phyloP scores from a whole-genome alignment of 2,797 vertebrate species.

The Cichlasoma orientale region DNA sequence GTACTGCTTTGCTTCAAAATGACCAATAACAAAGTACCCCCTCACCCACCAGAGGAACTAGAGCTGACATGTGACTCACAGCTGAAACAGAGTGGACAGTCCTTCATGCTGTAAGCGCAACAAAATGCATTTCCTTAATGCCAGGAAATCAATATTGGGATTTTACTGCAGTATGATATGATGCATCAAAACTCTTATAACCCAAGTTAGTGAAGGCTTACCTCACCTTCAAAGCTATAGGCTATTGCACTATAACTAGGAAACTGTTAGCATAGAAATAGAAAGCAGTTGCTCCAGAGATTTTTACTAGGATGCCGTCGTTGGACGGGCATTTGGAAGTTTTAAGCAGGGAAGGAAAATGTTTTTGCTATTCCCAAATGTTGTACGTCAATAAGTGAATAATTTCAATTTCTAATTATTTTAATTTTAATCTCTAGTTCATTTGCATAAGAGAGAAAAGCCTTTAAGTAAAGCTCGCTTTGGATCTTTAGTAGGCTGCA shows the following conservation, averaged over 20 bases:
- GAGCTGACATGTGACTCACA: slow-evolving; percentile 65
- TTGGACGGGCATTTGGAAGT: neutral
- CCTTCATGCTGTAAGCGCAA: slow-evolving; percentile 28
- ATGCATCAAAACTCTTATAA: slow-evolving; percentile 19
- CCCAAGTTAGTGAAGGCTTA: neutral
- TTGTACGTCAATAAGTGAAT: neutral
- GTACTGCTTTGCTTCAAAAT: slow-evolving; percentile 65
- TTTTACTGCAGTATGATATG: slow-evolving; percentile 22
- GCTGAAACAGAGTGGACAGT: slow-evolving; percentile 49
- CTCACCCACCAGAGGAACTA: slow-evolving; percentile 33
- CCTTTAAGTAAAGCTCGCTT: neutral
- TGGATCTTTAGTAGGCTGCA: neutral
- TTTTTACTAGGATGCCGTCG: neutral
- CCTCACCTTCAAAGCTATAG: neutral
- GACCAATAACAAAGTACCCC: slow-evolving; percentile 69
- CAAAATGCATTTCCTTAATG: slow-evolving; percentile 31
- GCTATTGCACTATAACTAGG: neutral
- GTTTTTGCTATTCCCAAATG: no score
- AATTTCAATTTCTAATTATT: neutral
- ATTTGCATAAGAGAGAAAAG: neutral
- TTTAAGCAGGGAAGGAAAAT: neutral
- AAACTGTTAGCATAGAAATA: neutral
- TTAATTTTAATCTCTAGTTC: no score
- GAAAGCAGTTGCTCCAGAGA: neutral
- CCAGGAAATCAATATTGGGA: slow-evolving; percentile 26